phyloP scores from a whole-genome alignment of 2,113 vertebrate genomes.

The Apodemus sylvaticus region DNA sequence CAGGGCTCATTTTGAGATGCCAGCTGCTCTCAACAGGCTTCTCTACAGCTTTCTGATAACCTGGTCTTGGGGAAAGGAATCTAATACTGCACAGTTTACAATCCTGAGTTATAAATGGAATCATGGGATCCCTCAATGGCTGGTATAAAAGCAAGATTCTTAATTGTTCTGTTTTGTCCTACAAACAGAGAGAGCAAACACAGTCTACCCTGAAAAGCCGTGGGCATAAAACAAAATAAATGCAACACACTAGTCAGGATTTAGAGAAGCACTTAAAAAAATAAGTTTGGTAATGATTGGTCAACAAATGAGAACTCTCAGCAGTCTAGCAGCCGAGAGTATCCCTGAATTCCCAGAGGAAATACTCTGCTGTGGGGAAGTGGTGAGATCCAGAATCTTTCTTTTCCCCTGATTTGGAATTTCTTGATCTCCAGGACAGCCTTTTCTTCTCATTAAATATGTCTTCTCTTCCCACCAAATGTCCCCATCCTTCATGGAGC shows the following conservation, averaged over 20 bases:
- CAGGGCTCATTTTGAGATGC: conserved; percentile 37
- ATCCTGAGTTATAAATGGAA: background rate
- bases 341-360: background rate
- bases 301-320: background rate
- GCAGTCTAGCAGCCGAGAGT: conserved; percentile 17
- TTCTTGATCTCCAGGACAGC: background rate
- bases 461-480: background rate
- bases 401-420: background rate
- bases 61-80: background rate
- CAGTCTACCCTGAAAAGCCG: background rate
- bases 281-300: background rate
- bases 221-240: conserved; percentile 50
- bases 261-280: conserved; percentile 36
- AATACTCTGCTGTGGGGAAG: background rate
- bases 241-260: conserved; percentile 1
- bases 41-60: conserved; percentile 32
- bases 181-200: conserved; percentile 18
- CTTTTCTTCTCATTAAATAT: background rate
- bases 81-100: background rate
- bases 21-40: conserved; percentile 34
- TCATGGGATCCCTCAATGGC: background rate
- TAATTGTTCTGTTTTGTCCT: background rate
- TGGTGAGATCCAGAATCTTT: background rate
- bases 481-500: background rate
- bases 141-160: background rate